Evolutionary conservation across 2,113 vertebrate species (phyloP), one percentile per base, ranked within the genome.

Genomic region (Lucifuga dentata): DNA sequence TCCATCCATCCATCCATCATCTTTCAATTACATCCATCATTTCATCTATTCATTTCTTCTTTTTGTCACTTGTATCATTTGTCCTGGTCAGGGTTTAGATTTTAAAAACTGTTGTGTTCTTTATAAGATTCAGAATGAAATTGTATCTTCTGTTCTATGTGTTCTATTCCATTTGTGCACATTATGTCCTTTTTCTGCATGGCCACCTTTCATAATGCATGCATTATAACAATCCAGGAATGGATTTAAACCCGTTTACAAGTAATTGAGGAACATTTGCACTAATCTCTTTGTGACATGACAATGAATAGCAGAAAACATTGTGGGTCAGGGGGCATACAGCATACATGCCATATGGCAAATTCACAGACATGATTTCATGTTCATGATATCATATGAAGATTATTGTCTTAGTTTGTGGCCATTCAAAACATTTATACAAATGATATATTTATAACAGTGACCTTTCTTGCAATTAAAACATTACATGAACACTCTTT

Each of bases 251-350:
- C 20, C 1, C 10, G 11, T 62, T 61, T 20, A 24, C 35, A n/a
- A 29, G 15, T 43, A n/a, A 67, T 57, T 38, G 23, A 38, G 48
- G 23, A 56, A 13, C 26, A 44, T 68, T 69, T 15, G 11, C 13
- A 48, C 8, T 85, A 58, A 76, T 85, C 70, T 65, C 24, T 33
- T 2, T 50, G 38, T 69, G 59, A 56, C 20, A 24, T 3, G 10
- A 4, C 36, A 11, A 40, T 65, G 52, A 52, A 63, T 21, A 32
- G 33, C 26, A 29, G 7, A 29, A 7, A 29, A 7, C 26, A 29
- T 29, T 29, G 26, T 29, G 26, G 26, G 26, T 29, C 26, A 29
- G 26, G 7, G 13, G 20, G 35, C 49, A 20, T 55, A 44, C 1
- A 26, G 16, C 23, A 21, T n/a, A 50, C 2, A 33, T 26, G 16